Evolutionary conservation across 2,888 invertebrate species (phyloP).

Genomic region (Copidosoma aretas): DNA sequence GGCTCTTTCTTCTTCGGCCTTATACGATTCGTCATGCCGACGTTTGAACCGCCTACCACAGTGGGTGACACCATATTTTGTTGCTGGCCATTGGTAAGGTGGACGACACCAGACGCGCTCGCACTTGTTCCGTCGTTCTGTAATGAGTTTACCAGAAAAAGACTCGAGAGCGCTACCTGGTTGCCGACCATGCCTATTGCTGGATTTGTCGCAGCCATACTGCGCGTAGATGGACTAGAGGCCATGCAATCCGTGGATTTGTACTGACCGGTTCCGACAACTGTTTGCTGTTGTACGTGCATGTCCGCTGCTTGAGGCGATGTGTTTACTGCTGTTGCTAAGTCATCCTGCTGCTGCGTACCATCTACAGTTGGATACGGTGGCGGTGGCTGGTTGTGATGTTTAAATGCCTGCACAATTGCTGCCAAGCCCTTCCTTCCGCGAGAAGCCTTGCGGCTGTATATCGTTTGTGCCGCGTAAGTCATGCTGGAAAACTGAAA

Average conservation of each 20-base stretch:
- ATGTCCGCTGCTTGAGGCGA: conserved; percentile 50
- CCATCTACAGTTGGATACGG: conserved; percentile 62
- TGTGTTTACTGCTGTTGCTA: conserved; percentile 54
- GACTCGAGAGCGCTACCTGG: conserved; percentile 82
- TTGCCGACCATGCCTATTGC: conserved; percentile 50
- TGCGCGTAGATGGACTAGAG: conserved; percentile 55
- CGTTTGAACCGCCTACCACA: conserved; percentile 52
- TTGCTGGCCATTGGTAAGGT: conserved; percentile 44
- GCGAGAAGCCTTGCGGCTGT: conserved; percentile 68
- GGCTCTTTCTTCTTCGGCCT: conserved; percentile 60
- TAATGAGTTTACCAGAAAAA: conserved; percentile 86
- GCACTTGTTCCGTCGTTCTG: conserved; percentile 76
- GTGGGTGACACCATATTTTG: conserved; percentile 60
- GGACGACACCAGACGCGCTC: conserved; percentile 9
- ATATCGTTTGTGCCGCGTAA: conserved; percentile 82
- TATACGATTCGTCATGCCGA: conserved; percentile 51
- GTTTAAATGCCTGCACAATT: conserved; percentile 56
- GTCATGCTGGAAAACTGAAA: conserved; percentile 94
- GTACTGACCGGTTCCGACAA: conserved; percentile 55
- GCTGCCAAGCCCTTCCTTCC: conserved; percentile 49
- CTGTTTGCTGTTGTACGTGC: conserved; percentile 42
- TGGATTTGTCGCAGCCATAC: conserved; percentile 41
- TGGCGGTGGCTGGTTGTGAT: conserved; percentile 62
- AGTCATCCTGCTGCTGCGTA: conserved; percentile 32
- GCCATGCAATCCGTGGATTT: conserved; percentile 52